Base-by-base conservation (phyloP, 2,797 vertebrate species). In the Enteromius thamalakanensis region DNA sequence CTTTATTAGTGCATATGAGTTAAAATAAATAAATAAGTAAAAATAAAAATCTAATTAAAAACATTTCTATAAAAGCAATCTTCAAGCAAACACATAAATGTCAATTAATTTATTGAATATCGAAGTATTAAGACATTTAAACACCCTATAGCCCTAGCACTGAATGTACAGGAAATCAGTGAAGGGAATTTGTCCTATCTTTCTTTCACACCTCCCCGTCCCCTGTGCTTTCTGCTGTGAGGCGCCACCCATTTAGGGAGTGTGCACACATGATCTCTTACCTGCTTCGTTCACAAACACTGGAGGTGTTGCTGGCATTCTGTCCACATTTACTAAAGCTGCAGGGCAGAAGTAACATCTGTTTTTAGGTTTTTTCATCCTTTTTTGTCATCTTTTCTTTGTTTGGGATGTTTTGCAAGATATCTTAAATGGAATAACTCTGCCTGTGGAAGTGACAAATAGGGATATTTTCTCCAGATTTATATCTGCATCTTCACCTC, bases 231-330 rank as follows among this genome's bases (percentile, higher is more conserved):
- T 75, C 42, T 62, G 64, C 47, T 80, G 21, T n/a, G 42, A 85
- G 80, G 83, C 86, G 9, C 86, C 86, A 49, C 86, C 86, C 86
- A 76, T 72, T 83, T 62, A 80, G 80, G 80, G 86, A 76, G 86
- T 85, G 86, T 83, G 60, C 76, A 58, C 60, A 80, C 76, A 80
- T 76, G 77, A 82, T 78, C 79, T 83, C 80, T 74, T 75, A 78
- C 80, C 84, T 77, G 68, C 55, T 58, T 53, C 40, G 68, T 68
- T 86, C 51, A 29, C 80, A 85, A 29, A 78, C 80, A 12, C 75
- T 84, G 77, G 26, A 74, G 60, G 26, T 78, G 26, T 40, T 19
- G 15, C 67, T 76, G 65, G 34, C 23, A 23, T 76, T 71, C 67
- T 40, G 65, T 78, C 40, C 65, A 23, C 40, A 17, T 83, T 58